A percentile compares a stretch with the other conserved stretches of the same genome.
Evolutionary conservation across 1,140 invertebrate species (phyloP).

Genomic region (Papilio polytes): DNA sequence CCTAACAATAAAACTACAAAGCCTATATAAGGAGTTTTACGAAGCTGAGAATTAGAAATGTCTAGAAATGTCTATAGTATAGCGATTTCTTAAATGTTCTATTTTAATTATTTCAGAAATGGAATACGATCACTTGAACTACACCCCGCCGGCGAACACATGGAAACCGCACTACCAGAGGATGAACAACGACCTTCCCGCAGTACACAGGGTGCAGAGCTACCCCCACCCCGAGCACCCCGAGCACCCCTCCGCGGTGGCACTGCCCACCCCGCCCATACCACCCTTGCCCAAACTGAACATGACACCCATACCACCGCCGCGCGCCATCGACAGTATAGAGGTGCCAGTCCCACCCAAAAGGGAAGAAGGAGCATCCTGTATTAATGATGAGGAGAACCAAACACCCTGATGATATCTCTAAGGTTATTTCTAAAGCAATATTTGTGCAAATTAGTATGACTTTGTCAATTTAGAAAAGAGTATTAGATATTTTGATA

Average conservation of each 20-base stretch:
- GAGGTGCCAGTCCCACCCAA: constrained; percentile 40
- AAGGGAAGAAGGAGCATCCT: constrained; percentile 23
- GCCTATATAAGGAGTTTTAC: too few species aligned
- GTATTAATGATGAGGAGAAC: constrained; percentile 20
- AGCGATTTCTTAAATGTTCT: background rate
- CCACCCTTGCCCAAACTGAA: constrained; percentile 66
- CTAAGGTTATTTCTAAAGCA: background rate
- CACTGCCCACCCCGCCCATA: constrained; percentile 56
- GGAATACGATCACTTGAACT: constrained; percentile 95
- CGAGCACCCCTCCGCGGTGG: background rate
- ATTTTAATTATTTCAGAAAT: constrained; percentile 84
- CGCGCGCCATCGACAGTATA: constrained; percentile 27
- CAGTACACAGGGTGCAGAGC: constrained; percentile 10
- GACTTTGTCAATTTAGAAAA: background rate
- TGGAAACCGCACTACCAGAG: constrained; percentile 94
- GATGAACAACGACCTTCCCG: constrained; percentile 86
- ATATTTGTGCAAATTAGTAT: constrained; percentile 17
- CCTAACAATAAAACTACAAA: too few species aligned
- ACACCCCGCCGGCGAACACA: constrained; percentile 91
- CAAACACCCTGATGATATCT: constrained; percentile 20
- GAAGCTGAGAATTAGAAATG: background rate
- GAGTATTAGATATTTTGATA: constrained; percentile 47
- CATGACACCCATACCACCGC: constrained; percentile 44
- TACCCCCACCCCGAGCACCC: constrained; percentile 36
- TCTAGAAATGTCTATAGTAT: background rate